Conservation (phyloP, 2,888 invertebrate species). For the Aleiodes testaceus region DNA sequence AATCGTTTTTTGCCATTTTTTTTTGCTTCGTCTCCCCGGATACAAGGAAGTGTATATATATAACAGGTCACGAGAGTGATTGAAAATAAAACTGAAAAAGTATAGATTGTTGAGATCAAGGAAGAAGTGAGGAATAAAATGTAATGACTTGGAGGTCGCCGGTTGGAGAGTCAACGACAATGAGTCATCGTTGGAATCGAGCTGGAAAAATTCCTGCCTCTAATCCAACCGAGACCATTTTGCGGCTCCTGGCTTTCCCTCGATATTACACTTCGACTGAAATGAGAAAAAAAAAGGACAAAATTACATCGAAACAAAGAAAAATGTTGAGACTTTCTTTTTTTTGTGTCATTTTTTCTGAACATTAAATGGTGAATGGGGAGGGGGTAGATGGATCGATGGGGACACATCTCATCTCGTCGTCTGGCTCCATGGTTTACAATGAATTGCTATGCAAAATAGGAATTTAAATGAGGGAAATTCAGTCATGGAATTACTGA, state of each 20-base stretch:
- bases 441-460: not conserved
- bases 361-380: constrained; percentile 44
- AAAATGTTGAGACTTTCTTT: constrained; percentile 23
- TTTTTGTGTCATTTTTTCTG: constrained; percentile 24
- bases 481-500: not conserved
- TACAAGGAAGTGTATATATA: constrained; percentile 22
- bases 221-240: constrained; percentile 40
- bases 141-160: constrained; percentile 40
- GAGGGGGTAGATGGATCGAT: constrained; percentile 51
- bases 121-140: constrained; percentile 21
- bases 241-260: constrained; percentile 21
- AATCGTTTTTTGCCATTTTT: constrained; percentile 3
- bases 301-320: constrained; percentile 10
- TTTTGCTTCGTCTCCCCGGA: constrained; percentile 2
- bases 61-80: constrained; percentile 29
- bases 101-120: not conserved
- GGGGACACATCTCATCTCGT: constrained; percentile 28
- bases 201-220: constrained; percentile 42
- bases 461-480: not conserved
- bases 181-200: constrained; percentile 42
- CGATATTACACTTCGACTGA: constrained; percentile 1
- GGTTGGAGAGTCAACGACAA: constrained; percentile 42
- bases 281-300: not conserved
- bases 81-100: constrained; percentile 8
- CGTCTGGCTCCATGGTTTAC: not conserved